These are phyloP conservation scores for Hypanus sabinus DNA, from an alignment of 2,113 vertebrate species.

Conservation along the genomic window DNA sequence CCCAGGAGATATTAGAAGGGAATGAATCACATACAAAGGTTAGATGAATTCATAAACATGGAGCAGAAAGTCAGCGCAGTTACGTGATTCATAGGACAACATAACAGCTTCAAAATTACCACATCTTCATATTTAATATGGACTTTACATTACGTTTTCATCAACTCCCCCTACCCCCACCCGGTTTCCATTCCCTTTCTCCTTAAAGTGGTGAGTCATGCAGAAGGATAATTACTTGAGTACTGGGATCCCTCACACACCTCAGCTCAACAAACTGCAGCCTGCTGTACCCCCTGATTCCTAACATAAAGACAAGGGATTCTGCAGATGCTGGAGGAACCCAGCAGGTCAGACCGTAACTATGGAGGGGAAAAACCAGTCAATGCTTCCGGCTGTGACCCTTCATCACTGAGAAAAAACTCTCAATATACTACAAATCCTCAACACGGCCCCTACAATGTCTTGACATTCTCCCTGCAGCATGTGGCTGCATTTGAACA, in stretches of 20 bases:
- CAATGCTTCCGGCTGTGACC: too few relatives aligned
- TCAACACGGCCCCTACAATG: too few relatives aligned
- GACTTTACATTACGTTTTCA: background rate
- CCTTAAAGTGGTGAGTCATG: background rate
- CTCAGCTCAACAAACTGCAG: background rate
- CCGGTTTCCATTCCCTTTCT: background rate
- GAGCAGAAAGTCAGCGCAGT: background rate
- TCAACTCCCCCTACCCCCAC: background rate
- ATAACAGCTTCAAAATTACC: background rate
- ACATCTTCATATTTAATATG: background rate
- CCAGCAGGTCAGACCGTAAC: too few relatives aligned
- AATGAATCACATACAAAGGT: background rate
- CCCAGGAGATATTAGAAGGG: background rate
- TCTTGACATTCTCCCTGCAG: background rate
- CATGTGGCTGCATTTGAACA: background rate
- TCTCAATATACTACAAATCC: too few relatives aligned
- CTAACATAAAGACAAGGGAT: too few relatives aligned
- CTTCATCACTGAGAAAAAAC: too few relatives aligned
- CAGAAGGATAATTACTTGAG: background rate
- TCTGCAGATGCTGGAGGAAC: too few relatives aligned
- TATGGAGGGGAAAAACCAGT: too few relatives aligned
- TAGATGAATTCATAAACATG: background rate
- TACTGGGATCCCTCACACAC: background rate
- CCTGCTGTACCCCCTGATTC: too few relatives aligned
- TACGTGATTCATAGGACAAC: background rate